Evolutionary conservation across 2,888 invertebrate species (phyloP), one percentile per base, ranked within the genome.

Genomic region (Dasysyrphus albostriatus): DNA sequence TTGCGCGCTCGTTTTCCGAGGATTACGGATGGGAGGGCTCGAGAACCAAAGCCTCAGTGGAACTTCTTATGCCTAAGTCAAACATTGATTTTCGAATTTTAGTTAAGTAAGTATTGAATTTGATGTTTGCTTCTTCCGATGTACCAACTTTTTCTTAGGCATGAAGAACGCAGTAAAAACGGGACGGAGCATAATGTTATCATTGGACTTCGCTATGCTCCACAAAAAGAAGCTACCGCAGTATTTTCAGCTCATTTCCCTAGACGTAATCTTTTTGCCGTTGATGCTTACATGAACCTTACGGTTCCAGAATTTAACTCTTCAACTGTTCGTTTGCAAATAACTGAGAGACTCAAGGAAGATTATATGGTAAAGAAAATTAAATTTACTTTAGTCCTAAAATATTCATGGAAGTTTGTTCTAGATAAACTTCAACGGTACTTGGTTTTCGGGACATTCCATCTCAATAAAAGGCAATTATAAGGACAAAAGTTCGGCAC

Each of bases 291-390:
- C 85, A 92, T 96, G 14, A 97, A 96, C 91, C 93, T 97, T 70
- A 96, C 96, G 0, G 93, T 97, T 58, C 97, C 97, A 0, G 95
- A 95, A 0, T 94, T 96, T 88, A 95, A 95, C 75, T 96, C 97
- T 0, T 95, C 96, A 93, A 93, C 95, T 0, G 91, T 95, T 1
- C 94, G 94, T 67, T 93, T 95, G 0, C 95, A 95, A 88, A 93
- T 97, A 9, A 97, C 96, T 90, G 96, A 96, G 89, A 93, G 93
- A 58, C 92, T 93, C 0, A 94, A 94, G 72, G 95, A 95, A 81
- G 95, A 96, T 89, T 97, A 95, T 90, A 95, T 95, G 92, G 96
- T 96, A 92, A 93, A 92, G 19, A 37, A 58, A 10, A 16, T 5
- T 5, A 58, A 9, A 14, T 0, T 12, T 1, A 14, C 9, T 8